phyloP scores from a whole-genome alignment of 2,113 vertebrate species.

The Lophius piscatorius region DNA sequence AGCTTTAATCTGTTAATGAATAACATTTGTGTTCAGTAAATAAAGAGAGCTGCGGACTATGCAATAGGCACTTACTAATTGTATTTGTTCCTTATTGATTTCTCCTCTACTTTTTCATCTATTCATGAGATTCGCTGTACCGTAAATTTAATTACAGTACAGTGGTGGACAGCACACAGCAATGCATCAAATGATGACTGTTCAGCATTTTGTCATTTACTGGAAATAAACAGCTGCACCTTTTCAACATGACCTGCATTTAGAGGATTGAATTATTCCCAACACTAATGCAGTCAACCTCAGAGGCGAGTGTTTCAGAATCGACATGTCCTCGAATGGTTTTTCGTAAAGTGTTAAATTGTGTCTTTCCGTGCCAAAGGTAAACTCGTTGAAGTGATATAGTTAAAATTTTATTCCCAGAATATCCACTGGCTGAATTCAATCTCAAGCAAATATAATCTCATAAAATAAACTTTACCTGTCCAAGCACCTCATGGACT shows the following conservation, averaged over 20 bases:
- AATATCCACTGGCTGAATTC: no score
- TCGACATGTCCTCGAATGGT: slow-evolving; percentile 6
- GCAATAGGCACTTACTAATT: slow-evolving; percentile 36
- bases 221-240: slow-evolving; percentile 40
- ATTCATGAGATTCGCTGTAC: slow-evolving; percentile 65
- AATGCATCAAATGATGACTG: slow-evolving; percentile 38
- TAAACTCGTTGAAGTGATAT: neutral
- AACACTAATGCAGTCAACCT: slow-evolving; percentile 19
- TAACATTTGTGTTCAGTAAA: slow-evolving; percentile 31
- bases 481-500: no score
- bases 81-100: slow-evolving; percentile 67
- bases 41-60: slow-evolving; percentile 27
- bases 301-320: slow-evolving; percentile 5
- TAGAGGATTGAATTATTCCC: slow-evolving; percentile 16
- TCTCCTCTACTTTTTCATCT: slow-evolving; percentile 54
- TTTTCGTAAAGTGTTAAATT: neutral
- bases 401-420: no score
- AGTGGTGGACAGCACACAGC: slow-evolving; percentile 28
- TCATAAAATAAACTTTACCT: no score
- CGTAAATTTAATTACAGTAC: slow-evolving; percentile 58
- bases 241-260: slow-evolving; percentile 25
- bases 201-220: slow-evolving; percentile 45
- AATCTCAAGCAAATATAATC: no score
- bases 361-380: neutral
- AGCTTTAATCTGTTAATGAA: slow-evolving; percentile 53